Conservation (phyloP, 2,797 vertebrate genomes). For the Petrocephalus sullivani region DNA sequence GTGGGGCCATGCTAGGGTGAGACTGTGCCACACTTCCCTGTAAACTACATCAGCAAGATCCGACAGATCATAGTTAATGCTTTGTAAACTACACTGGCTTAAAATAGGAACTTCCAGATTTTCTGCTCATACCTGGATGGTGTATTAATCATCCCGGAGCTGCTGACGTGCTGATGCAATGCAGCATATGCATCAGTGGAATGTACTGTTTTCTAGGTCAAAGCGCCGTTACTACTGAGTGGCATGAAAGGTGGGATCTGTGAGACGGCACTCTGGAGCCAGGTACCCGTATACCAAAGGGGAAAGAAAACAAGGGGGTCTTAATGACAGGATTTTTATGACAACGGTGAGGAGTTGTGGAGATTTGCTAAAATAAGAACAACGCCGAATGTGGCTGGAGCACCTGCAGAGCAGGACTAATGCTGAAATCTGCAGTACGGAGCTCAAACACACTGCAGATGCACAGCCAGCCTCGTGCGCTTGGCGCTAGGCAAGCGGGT, state of each 20-base stretch:
- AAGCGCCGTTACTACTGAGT: background rate
- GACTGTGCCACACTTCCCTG: background rate
- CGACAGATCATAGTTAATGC: background rate
- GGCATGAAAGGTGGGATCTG: background rate
- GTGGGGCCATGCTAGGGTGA: background rate
- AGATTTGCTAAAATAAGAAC: background rate
- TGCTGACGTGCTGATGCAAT: conserved; percentile 6
- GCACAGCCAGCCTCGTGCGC: background rate
- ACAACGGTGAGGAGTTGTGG: background rate
- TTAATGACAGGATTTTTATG: background rate
- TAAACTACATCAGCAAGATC: background rate
- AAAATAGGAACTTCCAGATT: conserved; percentile 7
- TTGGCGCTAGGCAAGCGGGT: background rate
- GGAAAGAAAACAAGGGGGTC: background rate
- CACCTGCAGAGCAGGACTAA: background rate
- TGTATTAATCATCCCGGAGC: conserved; percentile 1
- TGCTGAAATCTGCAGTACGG: background rate
- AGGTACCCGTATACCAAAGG: background rate
- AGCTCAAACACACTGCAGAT: background rate
- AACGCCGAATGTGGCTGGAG: background rate
- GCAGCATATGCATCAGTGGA: background rate
- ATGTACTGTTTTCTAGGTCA: background rate
- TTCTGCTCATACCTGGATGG: background rate
- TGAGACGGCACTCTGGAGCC: background rate
- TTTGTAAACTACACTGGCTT: background rate